phyloP scores from a whole-genome alignment of 1,140 invertebrate species.

The Aphelinus certus region DNA sequence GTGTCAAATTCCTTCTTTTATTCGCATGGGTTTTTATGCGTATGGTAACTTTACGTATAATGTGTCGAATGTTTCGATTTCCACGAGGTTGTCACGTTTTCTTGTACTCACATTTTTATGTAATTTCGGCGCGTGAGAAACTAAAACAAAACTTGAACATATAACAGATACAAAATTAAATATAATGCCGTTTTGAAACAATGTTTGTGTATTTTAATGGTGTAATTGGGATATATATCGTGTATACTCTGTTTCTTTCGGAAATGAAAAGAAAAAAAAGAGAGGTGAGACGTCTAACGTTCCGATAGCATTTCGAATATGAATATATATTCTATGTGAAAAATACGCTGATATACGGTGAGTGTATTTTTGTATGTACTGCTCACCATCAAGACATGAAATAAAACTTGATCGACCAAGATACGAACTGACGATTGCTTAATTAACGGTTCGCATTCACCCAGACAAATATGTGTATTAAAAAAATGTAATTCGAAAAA shows the following conservation, averaged over 20 bases:
- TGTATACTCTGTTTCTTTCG: slow-evolving; percentile 5
- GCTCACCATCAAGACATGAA: too few relatives aligned
- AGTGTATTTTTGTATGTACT: too few relatives aligned
- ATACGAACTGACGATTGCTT: background rate
- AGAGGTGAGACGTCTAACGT: too few relatives aligned
- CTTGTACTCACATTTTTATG: slow-evolving; percentile 8
- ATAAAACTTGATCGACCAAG: background rate
- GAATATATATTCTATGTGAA: too few relatives aligned
- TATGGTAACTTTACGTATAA: too few relatives aligned
- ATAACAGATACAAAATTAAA: background rate
- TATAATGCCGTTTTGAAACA: slow-evolving; percentile 10
- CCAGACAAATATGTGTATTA: slow-evolving; percentile 14
- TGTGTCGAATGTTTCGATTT: too few relatives aligned
- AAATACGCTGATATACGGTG: too few relatives aligned
- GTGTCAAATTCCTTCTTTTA: too few relatives aligned
- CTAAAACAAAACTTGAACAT: background rate
- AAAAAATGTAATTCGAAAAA: background rate
- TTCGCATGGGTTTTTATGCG: too few relatives aligned
- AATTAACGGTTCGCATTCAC: background rate
- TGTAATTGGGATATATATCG: background rate
- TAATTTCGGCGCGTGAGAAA: slow-evolving; percentile 15
- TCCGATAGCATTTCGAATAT: too few relatives aligned
- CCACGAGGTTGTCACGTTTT: too few relatives aligned
- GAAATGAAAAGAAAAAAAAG: background rate
- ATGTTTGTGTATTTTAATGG: slow-evolving; percentile 10